Evolutionary conservation across 2,113 vertebrate species (phyloP), one percentile per base, ranked within the genome.

Genomic region (Plotosus lineatus): DNA sequence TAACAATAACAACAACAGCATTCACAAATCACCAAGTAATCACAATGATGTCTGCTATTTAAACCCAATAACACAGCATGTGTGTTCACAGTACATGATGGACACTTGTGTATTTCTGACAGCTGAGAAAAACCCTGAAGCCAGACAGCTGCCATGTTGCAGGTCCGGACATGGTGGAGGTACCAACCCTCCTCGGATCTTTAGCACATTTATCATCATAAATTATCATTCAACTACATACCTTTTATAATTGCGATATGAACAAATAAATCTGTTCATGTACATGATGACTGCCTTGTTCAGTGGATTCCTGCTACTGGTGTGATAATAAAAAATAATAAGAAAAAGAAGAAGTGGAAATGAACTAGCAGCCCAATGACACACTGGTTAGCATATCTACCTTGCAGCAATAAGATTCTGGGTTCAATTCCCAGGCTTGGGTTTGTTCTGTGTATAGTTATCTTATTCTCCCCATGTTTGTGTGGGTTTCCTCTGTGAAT

Each of bases 91-190:
- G n/a, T n/a, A n/a, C 11, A 23, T 68, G 11, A 44, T 26, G 65
- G 23, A 53, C 71, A 23, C 3, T 11, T 36, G 10, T 38, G 17
- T 50, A 36, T 38, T 40, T 75, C 15, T 75, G 23, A 56, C 31
- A 56, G 73, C 33, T 56, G 65, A 56, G 23, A 56, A 40, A 75
- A 75, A 5, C 51, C 73, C 73, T 75, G 73, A 42, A 38, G 73
- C 50, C 73, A 75, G 23, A 40, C 73, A 75, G 73, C 73, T 75
- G 73, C 73, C 33, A 42, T 26, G 36, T 7, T 56, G 36, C 73
- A 75, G 51, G 73, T 75, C 51, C 33, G 17, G 73, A 75, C 73
- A 26, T 6, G 50, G 51, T 55, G 50, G 21, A 38, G 19, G 50
- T 55, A 26, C 40, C 65, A 15, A 14, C 65, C 26, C 38, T 26